These are phyloP conservation scores for Dipodomys merriami DNA, from an alignment of 2,113 vertebrate species.

Conservation along the genomic window DNA sequence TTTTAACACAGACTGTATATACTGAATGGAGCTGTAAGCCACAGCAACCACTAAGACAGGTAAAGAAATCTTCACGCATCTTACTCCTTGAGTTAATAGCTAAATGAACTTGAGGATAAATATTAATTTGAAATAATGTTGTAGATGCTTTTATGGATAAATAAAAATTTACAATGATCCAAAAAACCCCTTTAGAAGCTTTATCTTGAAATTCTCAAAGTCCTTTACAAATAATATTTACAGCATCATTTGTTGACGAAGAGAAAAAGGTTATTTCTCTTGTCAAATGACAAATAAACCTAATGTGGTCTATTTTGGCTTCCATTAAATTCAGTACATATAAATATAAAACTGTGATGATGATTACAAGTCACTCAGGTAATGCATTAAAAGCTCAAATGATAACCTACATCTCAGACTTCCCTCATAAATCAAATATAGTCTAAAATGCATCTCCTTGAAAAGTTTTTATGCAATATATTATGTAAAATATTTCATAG, in stretches of 20 bases:
- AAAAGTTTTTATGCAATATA: neutral
- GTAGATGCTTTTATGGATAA: neutral
- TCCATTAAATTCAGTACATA: neutral
- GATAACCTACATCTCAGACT: neutral
- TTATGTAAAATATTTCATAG: conserved; percentile 27
- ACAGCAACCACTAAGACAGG: neutral
- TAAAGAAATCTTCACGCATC: neutral
- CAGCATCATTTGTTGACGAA: neutral
- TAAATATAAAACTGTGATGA: neutral
- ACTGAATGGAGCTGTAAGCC: neutral
- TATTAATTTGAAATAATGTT: conserved; percentile 18
- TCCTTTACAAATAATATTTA: neutral
- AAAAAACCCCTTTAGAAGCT: neutral
- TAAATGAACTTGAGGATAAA: neutral
- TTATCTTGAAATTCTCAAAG: conserved; percentile 25
- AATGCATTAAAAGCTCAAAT: conserved; percentile 7
- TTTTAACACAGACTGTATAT: neutral
- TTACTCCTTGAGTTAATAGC: conserved; percentile 9
- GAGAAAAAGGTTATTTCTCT: conserved; percentile 26
- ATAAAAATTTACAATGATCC: conserved; percentile 5
- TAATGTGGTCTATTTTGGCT: neutral
- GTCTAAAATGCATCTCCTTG: neutral
- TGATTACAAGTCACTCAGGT: neutral
- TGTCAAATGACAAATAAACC: neutral
- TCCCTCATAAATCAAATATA: neutral